These are phyloP conservation scores for Drosophila repleta DNA, from an alignment of 1,140 invertebrate species.

Conservation along the genomic window DNA sequence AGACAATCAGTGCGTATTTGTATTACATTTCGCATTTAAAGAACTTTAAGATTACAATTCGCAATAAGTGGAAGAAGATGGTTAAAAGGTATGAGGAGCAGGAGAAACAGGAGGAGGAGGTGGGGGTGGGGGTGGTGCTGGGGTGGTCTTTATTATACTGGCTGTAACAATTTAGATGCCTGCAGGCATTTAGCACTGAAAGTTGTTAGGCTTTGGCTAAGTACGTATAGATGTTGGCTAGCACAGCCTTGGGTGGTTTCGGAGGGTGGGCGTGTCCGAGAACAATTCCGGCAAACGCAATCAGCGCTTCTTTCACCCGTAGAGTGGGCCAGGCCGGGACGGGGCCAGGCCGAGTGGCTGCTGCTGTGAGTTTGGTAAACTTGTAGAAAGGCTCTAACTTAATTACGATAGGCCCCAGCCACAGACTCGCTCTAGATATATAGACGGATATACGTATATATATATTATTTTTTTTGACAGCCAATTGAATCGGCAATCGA, in stretches of 20 bases:
- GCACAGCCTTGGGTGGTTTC: no score
- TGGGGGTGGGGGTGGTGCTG: background rate
- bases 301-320: slow-evolving; percentile 32
- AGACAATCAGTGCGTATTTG: background rate
- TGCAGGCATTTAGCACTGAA: slow-evolving; percentile 11
- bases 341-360: no score
- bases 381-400: slow-evolving; percentile 69
- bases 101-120: no score
- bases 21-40: slow-evolving; percentile 4
- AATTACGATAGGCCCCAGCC: slow-evolving; percentile 59
- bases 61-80: no score
- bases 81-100: background rate
- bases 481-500: slow-evolving; percentile 58
- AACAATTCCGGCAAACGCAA: slow-evolving; percentile 37
- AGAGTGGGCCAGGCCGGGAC: no score
- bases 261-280: background rate
- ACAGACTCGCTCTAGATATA: background rate
- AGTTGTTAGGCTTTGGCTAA: slow-evolving; percentile 31
- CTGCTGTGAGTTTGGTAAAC: background rate
- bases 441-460: no score
- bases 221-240: slow-evolving; percentile 18
- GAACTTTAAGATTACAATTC: no score
- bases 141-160: slow-evolving; percentile 10
- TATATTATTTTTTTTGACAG: slow-evolving; percentile 46
- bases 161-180: slow-evolving; percentile 24